Conservation (phyloP, 2,797 vertebrate species). For the Cephalopachus bancanus region DNA sequence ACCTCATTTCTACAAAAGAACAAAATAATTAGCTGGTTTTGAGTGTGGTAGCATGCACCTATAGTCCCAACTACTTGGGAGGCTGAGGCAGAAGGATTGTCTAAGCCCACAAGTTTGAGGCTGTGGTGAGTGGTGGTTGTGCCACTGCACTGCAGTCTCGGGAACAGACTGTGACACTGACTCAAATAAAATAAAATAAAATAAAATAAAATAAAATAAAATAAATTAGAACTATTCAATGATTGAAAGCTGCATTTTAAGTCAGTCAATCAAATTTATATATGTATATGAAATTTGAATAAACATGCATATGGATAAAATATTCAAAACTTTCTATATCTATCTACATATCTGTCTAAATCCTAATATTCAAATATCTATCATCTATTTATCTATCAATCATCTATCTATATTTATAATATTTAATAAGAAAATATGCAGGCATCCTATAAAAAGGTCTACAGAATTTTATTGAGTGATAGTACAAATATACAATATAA, state of each 20-base stretch:
- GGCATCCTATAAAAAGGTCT: conserved; percentile 22
- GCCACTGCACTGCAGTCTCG: no score
- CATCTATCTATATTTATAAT: background rate
- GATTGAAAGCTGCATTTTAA: conserved; percentile 20
- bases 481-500: background rate
- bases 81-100: no score
- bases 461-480: background rate
- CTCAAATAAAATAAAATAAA: no score
- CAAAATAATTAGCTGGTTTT: no score
- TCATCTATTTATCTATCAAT: background rate
- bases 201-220: no score
- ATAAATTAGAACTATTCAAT: background rate
- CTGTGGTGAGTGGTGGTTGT: no score
- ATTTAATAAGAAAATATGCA: conserved; percentile 40
- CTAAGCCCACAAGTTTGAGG: no score
- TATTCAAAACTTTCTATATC: background rate
- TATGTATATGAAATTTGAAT: conserved; percentile 7
- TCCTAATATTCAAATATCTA: background rate
- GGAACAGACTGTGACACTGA: no score
- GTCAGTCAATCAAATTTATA: background rate
- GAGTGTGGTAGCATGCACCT: no score
- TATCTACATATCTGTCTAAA: background rate
- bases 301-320: conserved; percentile 12
- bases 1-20: no score
- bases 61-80: no score